Conservation (phyloP, 2,113 vertebrate genomes). For the Myiagra hebetior region DNA sequence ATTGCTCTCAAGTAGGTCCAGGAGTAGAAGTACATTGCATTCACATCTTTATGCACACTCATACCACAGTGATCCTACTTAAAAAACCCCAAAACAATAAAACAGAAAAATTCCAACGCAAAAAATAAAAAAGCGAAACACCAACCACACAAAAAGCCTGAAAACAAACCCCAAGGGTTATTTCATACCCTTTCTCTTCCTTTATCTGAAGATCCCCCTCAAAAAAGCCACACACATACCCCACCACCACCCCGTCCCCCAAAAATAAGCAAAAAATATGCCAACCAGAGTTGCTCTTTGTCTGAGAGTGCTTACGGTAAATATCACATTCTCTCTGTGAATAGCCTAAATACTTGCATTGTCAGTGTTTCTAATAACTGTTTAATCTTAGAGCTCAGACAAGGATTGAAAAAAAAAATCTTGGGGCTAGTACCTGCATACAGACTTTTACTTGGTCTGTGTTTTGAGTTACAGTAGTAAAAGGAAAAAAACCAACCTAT, state of each 20-base stretch:
- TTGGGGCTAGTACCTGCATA: not conserved
- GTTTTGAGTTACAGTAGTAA: not conserved
- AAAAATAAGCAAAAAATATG: not conserved
- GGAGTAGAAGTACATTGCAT: not conserved
- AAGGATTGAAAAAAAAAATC: not conserved
- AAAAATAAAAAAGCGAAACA: not conserved
- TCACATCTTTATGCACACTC: not conserved
- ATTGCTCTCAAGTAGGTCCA: not conserved
- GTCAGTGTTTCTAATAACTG: not conserved
- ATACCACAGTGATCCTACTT: not conserved
- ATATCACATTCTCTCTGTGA: not conserved
- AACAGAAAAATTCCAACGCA: not conserved
- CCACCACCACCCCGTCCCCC: not conserved
- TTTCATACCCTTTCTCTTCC: not conserved
- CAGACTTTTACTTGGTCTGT: not conserved
- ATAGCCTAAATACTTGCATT: not conserved
- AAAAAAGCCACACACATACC: not conserved
- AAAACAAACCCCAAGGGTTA: not conserved
- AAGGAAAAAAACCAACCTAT: not conserved
- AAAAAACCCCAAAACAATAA: not conserved
- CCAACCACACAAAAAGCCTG: not conserved
- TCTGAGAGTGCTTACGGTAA: not conserved
- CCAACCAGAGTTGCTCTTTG: not conserved
- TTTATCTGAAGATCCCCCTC: not conserved
- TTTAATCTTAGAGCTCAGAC: not conserved